Evolutionary conservation across 2,113 vertebrate species (phyloP).

Genomic region (Myanophis thanlyinensis): DNA sequence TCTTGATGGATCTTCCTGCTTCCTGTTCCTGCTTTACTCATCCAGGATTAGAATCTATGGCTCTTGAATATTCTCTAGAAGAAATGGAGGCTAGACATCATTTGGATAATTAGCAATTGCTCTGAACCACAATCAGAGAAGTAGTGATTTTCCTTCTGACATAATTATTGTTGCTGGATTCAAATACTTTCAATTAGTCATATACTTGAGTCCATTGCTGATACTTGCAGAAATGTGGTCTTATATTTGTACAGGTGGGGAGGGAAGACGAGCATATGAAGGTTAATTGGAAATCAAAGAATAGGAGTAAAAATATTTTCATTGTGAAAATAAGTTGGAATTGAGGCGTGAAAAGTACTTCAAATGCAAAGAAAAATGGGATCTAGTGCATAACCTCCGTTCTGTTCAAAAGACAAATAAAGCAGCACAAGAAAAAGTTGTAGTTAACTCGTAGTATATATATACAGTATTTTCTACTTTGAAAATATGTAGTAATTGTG

Average conservation of each 20-base stretch:
- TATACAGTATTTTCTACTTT: neutral
- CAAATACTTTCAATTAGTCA: neutral
- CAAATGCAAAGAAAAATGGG: neutral
- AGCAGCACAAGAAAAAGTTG: neutral
- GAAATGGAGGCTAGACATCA: neutral
- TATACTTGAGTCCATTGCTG: neutral
- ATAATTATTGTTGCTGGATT: neutral
- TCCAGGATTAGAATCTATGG: neutral
- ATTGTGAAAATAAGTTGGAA: neutral
- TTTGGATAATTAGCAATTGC: neutral
- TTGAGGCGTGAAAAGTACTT: neutral
- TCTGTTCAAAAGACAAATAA: neutral
- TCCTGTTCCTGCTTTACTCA: neutral
- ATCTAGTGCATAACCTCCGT: neutral
- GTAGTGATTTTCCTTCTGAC: neutral
- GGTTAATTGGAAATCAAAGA: neutral
- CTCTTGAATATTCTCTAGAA: neutral
- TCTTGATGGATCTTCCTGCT: neutral
- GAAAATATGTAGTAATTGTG: neutral
- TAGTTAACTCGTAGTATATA: neutral
- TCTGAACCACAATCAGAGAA: neutral
- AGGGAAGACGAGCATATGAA: neutral
- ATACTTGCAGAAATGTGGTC: neutral
- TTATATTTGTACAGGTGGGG: neutral
- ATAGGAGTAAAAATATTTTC: neutral